These are phyloP conservation scores for Pterobdella sp. DNA, from an alignment of 2,888 invertebrate species.

Conservation along the genomic window DNA sequence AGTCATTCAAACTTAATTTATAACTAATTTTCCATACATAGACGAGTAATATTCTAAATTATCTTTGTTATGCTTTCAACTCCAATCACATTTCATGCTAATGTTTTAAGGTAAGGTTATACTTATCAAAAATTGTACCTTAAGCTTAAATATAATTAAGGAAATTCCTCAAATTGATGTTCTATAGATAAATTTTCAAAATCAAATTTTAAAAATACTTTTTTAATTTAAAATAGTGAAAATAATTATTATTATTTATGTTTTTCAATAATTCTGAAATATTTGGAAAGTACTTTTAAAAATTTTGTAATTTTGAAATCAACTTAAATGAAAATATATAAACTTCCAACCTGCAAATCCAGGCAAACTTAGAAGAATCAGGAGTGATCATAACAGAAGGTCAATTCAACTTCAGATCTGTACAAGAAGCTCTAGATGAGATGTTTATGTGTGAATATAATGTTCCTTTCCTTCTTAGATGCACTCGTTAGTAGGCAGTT, in stretches of 20 bases:
- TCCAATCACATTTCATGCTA: no score
- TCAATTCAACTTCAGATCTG: conserved; percentile 78
- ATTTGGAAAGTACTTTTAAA: background rate
- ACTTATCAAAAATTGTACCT: no score
- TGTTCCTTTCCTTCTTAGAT: conserved; percentile 70
- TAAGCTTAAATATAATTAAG: no score
- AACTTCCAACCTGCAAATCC: conserved; percentile 12
- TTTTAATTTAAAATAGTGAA: no score
- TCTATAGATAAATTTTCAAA: no score
- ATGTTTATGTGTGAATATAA: conserved; percentile 96
- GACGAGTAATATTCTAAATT: no score
- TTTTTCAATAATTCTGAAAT: background rate
- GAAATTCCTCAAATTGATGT: no score
- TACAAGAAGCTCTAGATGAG: conserved; percentile 87
- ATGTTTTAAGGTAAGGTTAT: no score
- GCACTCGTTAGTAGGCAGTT: conserved; percentile 57
- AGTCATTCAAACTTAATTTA: no score
- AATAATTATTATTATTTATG: conserved; percentile 8
- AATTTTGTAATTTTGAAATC: background rate
- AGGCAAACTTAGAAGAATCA: conserved; percentile 58
- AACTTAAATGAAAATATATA: background rate
- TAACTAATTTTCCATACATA: no score
- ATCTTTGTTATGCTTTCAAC: no score
- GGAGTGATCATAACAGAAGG: conserved; percentile 86
- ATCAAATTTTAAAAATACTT: no score